A percentile compares a stretch with the other conserved stretches of the same genome.
These are phyloP conservation scores for Bufotes viridis DNA, from an alignment of 2,797 vertebrate species.

Conservation along the genomic window DNA sequence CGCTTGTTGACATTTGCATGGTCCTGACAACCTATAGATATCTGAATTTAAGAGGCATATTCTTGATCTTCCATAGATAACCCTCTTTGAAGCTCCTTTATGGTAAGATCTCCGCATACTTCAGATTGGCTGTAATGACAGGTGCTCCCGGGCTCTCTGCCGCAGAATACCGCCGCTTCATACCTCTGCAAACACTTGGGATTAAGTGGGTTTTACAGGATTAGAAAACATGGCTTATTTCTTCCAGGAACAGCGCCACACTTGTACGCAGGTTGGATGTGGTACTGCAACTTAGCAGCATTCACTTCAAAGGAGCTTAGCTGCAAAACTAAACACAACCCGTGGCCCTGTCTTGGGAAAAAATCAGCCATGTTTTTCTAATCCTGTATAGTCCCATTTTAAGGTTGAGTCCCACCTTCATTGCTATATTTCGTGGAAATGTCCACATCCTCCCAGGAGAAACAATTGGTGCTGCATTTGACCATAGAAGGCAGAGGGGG, in stretches of 20 bases:
- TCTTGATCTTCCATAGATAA: neutral
- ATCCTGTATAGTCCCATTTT: too few species aligned
- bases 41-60: neutral
- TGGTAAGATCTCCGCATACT: neutral
- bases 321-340: too few species aligned
- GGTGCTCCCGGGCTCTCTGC: neutral
- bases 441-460: too few species aligned
- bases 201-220: neutral
- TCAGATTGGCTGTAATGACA: neutral
- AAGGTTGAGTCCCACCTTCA: too few species aligned
- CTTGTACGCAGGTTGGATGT: neutral
- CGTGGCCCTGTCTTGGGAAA: too few species aligned
- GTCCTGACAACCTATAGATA: neutral
- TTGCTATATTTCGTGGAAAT: too few species aligned
- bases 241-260: neutral
- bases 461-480: too few species aligned
- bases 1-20: neutral
- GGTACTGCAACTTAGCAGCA: neutral
- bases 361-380: too few species aligned
- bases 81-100: constrained; percentile 1
- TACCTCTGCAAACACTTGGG: neutral
- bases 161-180: neutral
- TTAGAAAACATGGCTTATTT: neutral
- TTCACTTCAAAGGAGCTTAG: too few species aligned
- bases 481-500: too few species aligned